Percentiles rank a stretch among this genome's conserved stretches.
Conservation (phyloP, 2,888 invertebrate genomes). For the Gasteruption jaculator region DNA sequence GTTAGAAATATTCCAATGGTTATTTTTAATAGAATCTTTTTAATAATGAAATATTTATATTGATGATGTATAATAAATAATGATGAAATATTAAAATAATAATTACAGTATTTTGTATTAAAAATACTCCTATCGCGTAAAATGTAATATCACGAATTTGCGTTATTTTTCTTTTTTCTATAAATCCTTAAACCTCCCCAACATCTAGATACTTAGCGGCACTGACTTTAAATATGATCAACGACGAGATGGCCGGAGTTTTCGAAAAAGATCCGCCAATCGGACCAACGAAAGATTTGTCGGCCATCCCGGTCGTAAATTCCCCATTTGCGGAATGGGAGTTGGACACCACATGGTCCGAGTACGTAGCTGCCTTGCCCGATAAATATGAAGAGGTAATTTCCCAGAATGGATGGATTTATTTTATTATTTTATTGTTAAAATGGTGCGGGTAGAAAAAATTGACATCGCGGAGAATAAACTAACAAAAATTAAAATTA, state of each 20-base stretch:
- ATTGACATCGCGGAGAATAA: too few relatives aligned
- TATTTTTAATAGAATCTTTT: too few relatives aligned
- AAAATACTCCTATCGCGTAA: too few relatives aligned
- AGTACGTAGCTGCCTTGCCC: slow-evolving; percentile 46
- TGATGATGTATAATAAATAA: too few relatives aligned
- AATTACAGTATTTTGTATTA: neutral
- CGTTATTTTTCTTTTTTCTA: slow-evolving; percentile 3
- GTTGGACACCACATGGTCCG: slow-evolving; percentile 51
- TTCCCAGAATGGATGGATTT: too few relatives aligned
- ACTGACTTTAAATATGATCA: slow-evolving; percentile 48
- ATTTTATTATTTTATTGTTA: too few relatives aligned
- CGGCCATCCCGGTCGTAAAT: slow-evolving; percentile 30
- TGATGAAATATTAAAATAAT: too few relatives aligned
- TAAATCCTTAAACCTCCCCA: too few relatives aligned
- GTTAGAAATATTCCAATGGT: too few relatives aligned
- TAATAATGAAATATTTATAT: too few relatives aligned
- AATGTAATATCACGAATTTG: neutral
- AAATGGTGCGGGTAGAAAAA: too few relatives aligned
- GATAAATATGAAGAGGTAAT: slow-evolving; percentile 31
- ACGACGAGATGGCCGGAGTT: slow-evolving; percentile 49
- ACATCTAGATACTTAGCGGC: slow-evolving; percentile 51
- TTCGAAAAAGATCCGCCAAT: slow-evolving; percentile 46
- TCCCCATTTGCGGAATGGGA: slow-evolving; percentile 51
- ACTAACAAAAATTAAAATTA: too few relatives aligned
- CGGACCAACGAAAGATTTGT: slow-evolving; percentile 46